These are phyloP conservation scores for Taphrorychus bicolor DNA, from an alignment of 2,888 invertebrate genomes.

Conservation along the genomic window DNA sequence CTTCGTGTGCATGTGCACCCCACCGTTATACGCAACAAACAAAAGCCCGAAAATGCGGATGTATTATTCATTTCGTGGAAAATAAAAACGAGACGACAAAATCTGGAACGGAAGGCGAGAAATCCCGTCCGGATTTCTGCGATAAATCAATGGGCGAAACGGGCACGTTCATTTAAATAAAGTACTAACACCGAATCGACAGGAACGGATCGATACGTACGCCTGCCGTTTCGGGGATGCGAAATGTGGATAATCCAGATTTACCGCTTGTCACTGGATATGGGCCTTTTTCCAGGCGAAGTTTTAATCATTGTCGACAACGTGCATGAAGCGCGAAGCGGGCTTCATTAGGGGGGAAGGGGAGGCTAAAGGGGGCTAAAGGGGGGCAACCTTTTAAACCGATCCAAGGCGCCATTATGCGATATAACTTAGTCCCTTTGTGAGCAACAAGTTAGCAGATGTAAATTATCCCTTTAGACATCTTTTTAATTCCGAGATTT, in stretches of 20 bases:
- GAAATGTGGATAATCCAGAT: neutral
- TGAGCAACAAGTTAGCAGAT: neutral
- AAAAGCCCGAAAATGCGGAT: neutral
- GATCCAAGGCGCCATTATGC: neutral
- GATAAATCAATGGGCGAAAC: constrained; percentile 44
- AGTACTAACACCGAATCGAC: constrained; percentile 34
- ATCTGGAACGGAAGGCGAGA: constrained; percentile 11
- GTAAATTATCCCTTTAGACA: neutral
- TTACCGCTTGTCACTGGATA: neutral
- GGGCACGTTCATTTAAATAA: constrained; percentile 46
- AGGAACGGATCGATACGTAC: neutral
- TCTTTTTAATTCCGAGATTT: neutral
- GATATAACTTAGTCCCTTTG: neutral
- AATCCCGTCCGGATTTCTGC: constrained; percentile 19
- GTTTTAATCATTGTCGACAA: neutral
- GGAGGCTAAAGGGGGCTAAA: too few relatives aligned
- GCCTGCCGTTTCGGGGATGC: neutral
- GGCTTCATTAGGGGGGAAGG: neutral
- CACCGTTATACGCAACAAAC: too few relatives aligned
- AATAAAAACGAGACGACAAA: neutral
- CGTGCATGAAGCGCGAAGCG: neutral
- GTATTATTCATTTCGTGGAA: neutral
- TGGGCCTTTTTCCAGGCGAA: neutral
- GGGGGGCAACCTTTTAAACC: too few relatives aligned
- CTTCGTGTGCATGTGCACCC: too few relatives aligned